phyloP scores from a whole-genome alignment of 1,140 invertebrate species.

The Sinonovacula constricta region DNA sequence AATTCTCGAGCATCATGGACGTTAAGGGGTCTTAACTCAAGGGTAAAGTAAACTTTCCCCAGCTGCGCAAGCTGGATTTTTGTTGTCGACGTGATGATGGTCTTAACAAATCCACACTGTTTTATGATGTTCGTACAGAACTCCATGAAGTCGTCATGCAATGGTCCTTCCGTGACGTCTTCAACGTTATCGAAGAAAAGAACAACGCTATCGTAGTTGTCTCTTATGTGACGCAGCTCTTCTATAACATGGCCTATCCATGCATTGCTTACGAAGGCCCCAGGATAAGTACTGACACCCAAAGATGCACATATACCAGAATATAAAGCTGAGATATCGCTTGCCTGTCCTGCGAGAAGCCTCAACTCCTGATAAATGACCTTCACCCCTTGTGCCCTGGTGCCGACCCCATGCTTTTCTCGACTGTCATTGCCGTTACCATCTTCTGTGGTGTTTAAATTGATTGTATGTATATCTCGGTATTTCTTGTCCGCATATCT shows the following conservation, averaged over 20 bases:
- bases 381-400: background rate
- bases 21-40: background rate
- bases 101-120: background rate
- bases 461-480: no score
- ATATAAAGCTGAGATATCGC: background rate
- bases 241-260: background rate
- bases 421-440: background rate
- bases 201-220: background rate
- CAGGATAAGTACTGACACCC: background rate
- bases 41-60: background rate
- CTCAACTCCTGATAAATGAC: background rate
- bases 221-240: background rate
- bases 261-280: background rate
- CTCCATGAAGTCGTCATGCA: background rate
- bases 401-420: background rate
- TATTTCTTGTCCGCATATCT: no score
- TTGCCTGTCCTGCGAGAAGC: background rate
- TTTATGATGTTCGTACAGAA: background rate
- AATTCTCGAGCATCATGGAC: background rate
- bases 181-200: constrained; percentile 18
- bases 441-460: no score
- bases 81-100: constrained; percentile 1
- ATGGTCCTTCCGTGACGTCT: constrained; percentile 4
- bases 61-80: background rate
- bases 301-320: background rate